Evolutionary conservation across 2,888 invertebrate species (phyloP), one percentile per base, ranked within the genome.

Genomic region (Exephanes ischioxanthus): DNA sequence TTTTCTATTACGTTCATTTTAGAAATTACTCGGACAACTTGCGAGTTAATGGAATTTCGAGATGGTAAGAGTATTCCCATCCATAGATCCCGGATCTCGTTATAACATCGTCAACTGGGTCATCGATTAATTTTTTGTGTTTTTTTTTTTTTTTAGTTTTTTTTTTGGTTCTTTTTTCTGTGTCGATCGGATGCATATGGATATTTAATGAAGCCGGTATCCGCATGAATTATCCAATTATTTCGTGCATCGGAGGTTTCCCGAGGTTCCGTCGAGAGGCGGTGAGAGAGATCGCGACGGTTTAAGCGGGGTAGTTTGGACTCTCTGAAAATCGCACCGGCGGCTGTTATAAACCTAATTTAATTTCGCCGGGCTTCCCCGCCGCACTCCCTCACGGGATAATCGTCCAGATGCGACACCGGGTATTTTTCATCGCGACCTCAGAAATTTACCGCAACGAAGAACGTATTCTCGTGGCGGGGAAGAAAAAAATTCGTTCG

Each of bases 1-100:
- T 78, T 85, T 79, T 79, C 61, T 78, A 73, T 71, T 85, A 75
- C 81, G 70, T 82, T 75, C 85, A 70, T 73, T 73, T 68, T 53
- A 14, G 76, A 63, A 68, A 70, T 37, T 41, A 77, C 71, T 41
- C 45, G 63, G 41, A 41, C 51, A 80, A 67, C 66, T 84, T 67
- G 51, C n/a, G 14, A 51, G 77, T 76, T 77, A 84, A 84, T 77
- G 67, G 63, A 80, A 80, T 84, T 84, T 72, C 80, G 51, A 77
- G 71, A 33, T 45, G 70, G 75, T 22, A 58, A 58, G 22, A 22
- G 55, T 58, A 80, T 67, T 68, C 71, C 66, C 66, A 22, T 4
- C 58, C 22, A 58, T 30, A 14, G 14, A 67, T 51, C 58, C 67
- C 51, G 66, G 58, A 77, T 67, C 84, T 80, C 80, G 80, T 84